Evolutionary conservation across 1,140 invertebrate species (phyloP).

Genomic region (Drosophila hydei): DNA sequence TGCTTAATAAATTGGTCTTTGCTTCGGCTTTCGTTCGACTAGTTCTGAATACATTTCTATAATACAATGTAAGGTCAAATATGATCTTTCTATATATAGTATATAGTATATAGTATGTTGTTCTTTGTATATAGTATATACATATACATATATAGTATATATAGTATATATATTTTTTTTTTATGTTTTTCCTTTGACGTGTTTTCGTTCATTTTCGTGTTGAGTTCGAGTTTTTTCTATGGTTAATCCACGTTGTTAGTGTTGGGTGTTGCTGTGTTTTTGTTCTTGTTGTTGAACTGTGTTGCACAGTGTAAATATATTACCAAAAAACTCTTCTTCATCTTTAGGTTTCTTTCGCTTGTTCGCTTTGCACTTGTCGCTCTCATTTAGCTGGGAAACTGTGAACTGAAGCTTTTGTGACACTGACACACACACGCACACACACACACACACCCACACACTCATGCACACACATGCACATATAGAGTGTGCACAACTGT

Average conservation of each 20-base stretch:
- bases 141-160: neutral
- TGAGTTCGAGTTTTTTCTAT: neutral
- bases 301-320: constrained; percentile 40
- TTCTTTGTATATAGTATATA: constrained; percentile 36
- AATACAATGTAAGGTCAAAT: constrained; percentile 79
- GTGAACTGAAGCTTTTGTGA: constrained; percentile 48
- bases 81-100: constrained; percentile 63
- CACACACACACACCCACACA: too few relatives aligned
- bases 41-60: constrained; percentile 73
- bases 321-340: constrained; percentile 34
- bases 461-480: constrained; percentile 30
- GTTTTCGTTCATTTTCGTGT: too few relatives aligned
- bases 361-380: constrained; percentile 24
- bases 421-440: too few relatives aligned
- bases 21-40: constrained; percentile 75
- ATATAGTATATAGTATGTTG: constrained; percentile 42
- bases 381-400: constrained; percentile 35
- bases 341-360: constrained; percentile 8
- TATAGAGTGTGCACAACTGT: constrained; percentile 1
- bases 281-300: neutral
- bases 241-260: constrained; percentile 1
- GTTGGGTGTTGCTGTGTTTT: constrained; percentile 5
- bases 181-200: constrained; percentile 1
- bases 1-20: constrained; percentile 82
- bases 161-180: neutral